These are phyloP conservation scores for Nemurella pictetii DNA, from an alignment of 2,888 invertebrate species.

Conservation along the genomic window DNA sequence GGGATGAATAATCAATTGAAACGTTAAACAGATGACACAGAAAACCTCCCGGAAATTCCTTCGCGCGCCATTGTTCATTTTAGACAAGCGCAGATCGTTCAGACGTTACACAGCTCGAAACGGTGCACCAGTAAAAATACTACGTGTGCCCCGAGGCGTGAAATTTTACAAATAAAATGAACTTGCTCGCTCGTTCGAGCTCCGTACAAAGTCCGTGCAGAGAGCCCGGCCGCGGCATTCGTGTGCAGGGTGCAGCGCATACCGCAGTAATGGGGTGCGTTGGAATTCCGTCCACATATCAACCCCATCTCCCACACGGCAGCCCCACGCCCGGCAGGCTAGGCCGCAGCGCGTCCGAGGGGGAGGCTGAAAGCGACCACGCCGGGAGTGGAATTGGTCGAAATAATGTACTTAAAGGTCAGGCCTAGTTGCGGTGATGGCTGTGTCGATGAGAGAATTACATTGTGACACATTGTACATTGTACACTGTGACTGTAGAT, in stretches of 20 bases:
- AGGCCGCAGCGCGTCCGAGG: background rate
- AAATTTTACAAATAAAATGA: background rate
- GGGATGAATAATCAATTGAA: background rate
- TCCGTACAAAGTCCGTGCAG: too few species aligned
- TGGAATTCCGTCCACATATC: conserved; percentile 7
- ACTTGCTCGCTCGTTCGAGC: background rate
- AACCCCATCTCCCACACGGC: background rate
- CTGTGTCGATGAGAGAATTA: too few species aligned
- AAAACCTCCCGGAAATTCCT: background rate
- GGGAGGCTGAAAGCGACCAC: too few species aligned
- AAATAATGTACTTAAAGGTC: too few species aligned
- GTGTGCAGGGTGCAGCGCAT: background rate
- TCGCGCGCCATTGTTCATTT: background rate
- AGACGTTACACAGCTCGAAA: background rate
- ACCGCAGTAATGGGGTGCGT: conserved; percentile 7
- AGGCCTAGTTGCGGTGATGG: too few species aligned
- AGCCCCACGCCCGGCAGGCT: background rate
- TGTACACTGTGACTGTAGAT: too few species aligned
- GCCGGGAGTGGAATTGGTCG: too few species aligned
- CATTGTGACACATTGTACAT: too few species aligned
- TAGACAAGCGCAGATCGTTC: background rate
- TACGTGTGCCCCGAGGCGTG: background rate
- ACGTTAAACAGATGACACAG: background rate
- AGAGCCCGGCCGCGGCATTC: background rate
- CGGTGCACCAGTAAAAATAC: background rate